phyloP scores from a whole-genome alignment of 2,888 invertebrate species.

The Harmothoe impar region DNA sequence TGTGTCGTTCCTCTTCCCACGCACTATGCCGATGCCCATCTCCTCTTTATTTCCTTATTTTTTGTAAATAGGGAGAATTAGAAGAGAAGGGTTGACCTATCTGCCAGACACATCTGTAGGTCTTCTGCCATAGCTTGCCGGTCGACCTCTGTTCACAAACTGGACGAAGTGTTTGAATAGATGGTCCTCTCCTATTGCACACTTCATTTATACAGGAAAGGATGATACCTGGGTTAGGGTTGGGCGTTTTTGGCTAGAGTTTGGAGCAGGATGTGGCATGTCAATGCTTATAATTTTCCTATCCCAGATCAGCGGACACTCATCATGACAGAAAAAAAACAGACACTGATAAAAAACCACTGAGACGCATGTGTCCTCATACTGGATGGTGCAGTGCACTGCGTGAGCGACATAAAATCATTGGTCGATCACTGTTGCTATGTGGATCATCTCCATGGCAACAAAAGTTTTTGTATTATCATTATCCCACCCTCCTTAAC shows the following conservation, averaged over 20 bases:
- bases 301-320: background rate
- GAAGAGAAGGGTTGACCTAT: too few species aligned
- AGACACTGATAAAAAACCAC: background rate
- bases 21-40: too few species aligned
- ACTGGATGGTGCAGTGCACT: slow-evolving; percentile 17
- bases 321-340: background rate
- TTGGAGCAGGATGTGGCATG: too few species aligned
- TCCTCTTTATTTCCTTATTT: too few species aligned
- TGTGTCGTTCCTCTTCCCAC: too few species aligned
- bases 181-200: background rate
- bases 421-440: background rate
- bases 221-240: too few species aligned
- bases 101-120: too few species aligned
- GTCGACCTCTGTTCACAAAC: slow-evolving; percentile 20
- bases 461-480: background rate
- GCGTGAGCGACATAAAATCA: background rate
- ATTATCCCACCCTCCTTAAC: background rate
- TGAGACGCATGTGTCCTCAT: slow-evolving; percentile 16
- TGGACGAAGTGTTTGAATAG: slow-evolving; percentile 49
- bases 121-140: background rate
- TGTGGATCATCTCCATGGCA: slow-evolving; percentile 6
- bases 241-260: too few species aligned
- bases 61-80: too few species aligned
- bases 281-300: background rate
- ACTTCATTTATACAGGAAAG: background rate